These are phyloP conservation scores for Bos taurus DNA, from an alignment of 2,113 vertebrate genomes.

Conservation along the genomic window DNA sequence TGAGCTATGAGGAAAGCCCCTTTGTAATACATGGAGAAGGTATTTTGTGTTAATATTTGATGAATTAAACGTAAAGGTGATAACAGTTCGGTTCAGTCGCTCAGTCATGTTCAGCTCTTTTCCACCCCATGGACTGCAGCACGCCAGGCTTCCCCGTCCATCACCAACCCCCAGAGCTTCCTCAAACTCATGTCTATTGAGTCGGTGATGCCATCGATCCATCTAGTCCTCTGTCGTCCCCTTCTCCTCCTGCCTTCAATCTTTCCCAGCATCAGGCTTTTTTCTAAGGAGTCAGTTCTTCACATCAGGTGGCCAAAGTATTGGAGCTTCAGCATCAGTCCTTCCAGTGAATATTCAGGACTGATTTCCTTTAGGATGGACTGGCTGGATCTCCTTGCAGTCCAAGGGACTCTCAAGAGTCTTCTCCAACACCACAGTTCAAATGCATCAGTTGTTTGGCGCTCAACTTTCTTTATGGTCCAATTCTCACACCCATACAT, in stretches of 20 bases:
- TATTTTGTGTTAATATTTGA: not conserved
- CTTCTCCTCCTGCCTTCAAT: not conserved
- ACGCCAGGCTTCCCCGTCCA: not conserved
- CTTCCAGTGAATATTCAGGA: not conserved
- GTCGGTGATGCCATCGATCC: not conserved
- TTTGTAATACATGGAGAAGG: not conserved
- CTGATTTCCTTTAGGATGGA: not conserved
- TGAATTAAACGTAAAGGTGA: not conserved
- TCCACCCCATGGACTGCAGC: not conserved
- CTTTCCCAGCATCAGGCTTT: not conserved
- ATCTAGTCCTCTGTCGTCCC: not conserved
- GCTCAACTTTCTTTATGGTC: not conserved
- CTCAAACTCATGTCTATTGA: not conserved
- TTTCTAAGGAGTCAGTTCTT: not conserved
- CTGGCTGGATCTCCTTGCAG: not conserved
- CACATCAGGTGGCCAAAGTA: not conserved
- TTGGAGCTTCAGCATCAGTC: not conserved
- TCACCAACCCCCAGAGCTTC: not conserved
- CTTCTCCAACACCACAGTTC: not conserved
- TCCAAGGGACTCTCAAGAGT: not conserved
- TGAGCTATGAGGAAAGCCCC: not conserved
- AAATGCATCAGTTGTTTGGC: accelerated
- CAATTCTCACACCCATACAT: not conserved
- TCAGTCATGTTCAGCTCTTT: not conserved
- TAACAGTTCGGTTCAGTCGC: not conserved